A percentile compares a stretch with the other conserved stretches of the same genome.
These are phyloP conservation scores for Mesaphorura yosii DNA, from an alignment of 1,140 invertebrate species.

Conservation along the genomic window DNA sequence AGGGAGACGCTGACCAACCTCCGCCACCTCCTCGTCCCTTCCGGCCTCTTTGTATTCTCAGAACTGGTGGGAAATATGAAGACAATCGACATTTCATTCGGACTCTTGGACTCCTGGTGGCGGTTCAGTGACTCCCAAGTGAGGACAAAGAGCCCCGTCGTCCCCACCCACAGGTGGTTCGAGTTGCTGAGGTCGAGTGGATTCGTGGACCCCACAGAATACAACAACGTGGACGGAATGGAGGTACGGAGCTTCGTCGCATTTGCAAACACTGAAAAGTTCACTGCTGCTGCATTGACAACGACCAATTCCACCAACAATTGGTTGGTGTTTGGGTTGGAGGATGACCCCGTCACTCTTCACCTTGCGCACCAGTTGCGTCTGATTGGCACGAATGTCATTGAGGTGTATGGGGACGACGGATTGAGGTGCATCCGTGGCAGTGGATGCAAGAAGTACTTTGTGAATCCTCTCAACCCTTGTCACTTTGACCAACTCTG, in stretches of 20 bases:
- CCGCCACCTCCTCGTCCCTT: neutral
- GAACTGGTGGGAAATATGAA: neutral
- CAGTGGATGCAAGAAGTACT: too few species aligned
- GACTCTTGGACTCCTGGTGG: neutral
- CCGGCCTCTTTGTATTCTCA: neutral
- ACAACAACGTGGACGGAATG: too few species aligned
- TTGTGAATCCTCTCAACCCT: too few species aligned
- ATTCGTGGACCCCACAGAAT: too few species aligned
- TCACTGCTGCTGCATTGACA: neutral
- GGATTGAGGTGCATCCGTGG: too few species aligned
- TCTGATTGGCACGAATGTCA: too few species aligned
- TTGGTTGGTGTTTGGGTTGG: neutral
- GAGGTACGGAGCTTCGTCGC: neutral
- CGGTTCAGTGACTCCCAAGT: conserved; percentile 6
- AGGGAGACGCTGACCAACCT: neutral
- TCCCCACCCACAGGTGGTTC: neutral
- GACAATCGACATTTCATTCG: neutral
- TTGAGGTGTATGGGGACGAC: too few species aligned
- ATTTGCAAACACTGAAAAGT: neutral
- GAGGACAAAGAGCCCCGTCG: neutral
- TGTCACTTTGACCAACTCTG: too few species aligned
- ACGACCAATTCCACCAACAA: neutral
- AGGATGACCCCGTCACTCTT: too few species aligned
- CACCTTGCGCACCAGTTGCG: too few species aligned
- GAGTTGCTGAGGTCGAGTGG: neutral